These are phyloP conservation scores for Hypotaenidia okinawae DNA, from an alignment of 2,797 vertebrate species.

Conservation along the genomic window DNA sequence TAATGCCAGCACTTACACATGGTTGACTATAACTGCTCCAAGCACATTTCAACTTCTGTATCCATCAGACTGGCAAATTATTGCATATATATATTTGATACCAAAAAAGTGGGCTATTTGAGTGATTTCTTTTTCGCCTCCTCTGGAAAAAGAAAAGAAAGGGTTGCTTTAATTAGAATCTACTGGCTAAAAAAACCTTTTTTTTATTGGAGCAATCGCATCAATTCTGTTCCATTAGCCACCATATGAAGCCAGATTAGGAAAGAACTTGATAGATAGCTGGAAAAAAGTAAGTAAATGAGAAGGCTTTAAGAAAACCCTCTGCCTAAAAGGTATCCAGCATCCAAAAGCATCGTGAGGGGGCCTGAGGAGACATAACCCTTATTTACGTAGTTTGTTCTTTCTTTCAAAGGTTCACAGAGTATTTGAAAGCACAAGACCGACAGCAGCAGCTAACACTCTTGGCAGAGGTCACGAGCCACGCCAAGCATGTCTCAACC, in stretches of 20 bases:
- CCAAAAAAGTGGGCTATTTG: slow-evolving; percentile 18
- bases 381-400: not conserved
- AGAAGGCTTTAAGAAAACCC: slow-evolving; percentile 4
- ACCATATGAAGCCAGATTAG: not conserved
- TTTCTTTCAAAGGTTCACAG: not conserved
- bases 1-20: slow-evolving; percentile 42
- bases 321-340: not conserved
- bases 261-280: not conserved
- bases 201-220: slow-evolving; percentile 6
- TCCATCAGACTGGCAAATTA: slow-evolving; percentile 45
- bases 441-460: not conserved
- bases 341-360: not conserved
- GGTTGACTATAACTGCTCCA: slow-evolving; percentile 32
- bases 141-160: not conserved
- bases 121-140: not conserved
- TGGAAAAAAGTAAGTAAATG: slow-evolving; percentile 25
- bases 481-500: accelerated
- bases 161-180: slow-evolving; percentile 49
- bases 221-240: slow-evolving; percentile 60
- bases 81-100: slow-evolving; percentile 23
- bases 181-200: slow-evolving; percentile 31
- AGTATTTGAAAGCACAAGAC: not conserved
- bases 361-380: not conserved
- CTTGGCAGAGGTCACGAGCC: not conserved
- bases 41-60: slow-evolving; percentile 41